Base-by-base conservation (phyloP, 2,113 vertebrate genomes). In the Gymnogyps californianus region DNA sequence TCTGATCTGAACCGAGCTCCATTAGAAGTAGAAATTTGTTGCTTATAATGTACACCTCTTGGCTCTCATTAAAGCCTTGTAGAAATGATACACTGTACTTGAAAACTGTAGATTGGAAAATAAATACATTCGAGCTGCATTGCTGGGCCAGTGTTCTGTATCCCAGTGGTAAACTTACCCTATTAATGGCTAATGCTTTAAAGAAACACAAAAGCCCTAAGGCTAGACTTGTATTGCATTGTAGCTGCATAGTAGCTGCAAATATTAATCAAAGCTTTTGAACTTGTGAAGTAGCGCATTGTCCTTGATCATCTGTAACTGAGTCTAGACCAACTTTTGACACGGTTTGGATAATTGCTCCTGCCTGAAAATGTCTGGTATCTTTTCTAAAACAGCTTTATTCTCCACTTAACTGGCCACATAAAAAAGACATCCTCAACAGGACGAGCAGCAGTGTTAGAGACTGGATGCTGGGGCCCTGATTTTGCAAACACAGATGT, bases 101-200 rank as follows among this genome's bases (percentile, higher is more conserved):
- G 90, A 97, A 96, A 97, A 95, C 67, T 70, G 77, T 83, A 87
- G 90, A 78, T 76, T 87, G 87, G 85, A 97, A 98, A 97, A 96
- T 96, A 96, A 93, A 83, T 87, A 69, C 69, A 90, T 95, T 93
- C 42, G 49, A 83, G 58, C 84, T 93, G 78, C 61, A 86, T 97
- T 97, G 94, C 78, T 57, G 90, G 90, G 76, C 95, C 82, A 61
- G 54, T 90, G 66, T 62, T 77, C 79, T 94, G 74, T 82, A 67
- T 98, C 95, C 95, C 95, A 89, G 47, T 89, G 90, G 97, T 96
- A 97, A 97, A 96, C 71, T 97, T 97, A 95, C 75, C 76, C 83
- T 80, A 93, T 95, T 92, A 97, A 87, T 89, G 93, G 81, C 90
- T 96, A 92, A 96, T 96, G 82, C 94, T 97, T 98, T 97, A 96